phyloP scores from a whole-genome alignment of 1,140 invertebrate genomes.

The Harlomillsia oculata region DNA sequence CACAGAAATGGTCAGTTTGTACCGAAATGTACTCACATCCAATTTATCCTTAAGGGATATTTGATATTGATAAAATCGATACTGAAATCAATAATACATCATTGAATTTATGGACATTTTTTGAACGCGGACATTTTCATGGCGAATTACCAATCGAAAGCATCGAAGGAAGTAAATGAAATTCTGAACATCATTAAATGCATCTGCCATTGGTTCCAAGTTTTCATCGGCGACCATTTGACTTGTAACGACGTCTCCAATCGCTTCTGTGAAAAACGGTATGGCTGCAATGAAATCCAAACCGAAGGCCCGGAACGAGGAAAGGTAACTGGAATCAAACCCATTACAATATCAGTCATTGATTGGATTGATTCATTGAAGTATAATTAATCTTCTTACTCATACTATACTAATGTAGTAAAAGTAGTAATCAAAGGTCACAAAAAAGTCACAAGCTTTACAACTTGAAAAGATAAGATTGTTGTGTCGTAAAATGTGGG shows the following conservation, averaged over 20 bases:
- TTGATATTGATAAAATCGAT: slow-evolving; percentile 4
- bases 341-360: not conserved
- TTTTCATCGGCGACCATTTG: too few relatives aligned
- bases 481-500: too few relatives aligned
- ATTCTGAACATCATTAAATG: too few relatives aligned
- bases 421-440: too few relatives aligned
- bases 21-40: not conserved
- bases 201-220: too few relatives aligned
- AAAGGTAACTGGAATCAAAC: not conserved
- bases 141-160: slow-evolving; percentile 8
- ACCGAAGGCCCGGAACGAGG: not conserved
- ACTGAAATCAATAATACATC: too few relatives aligned
- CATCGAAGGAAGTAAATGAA: not conserved
- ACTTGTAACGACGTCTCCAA: too few relatives aligned
- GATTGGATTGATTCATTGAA: too few relatives aligned
- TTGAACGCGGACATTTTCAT: not conserved
- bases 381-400: too few relatives aligned
- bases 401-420: too few relatives aligned
- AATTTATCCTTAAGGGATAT: slow-evolving; percentile 10
- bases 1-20: slow-evolving; percentile 17
- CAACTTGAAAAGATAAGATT: too few relatives aligned
- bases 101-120: slow-evolving; percentile 2
- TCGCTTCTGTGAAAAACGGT: not conserved
- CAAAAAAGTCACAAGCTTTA: too few relatives aligned
- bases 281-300: not conserved